Evolutionary conservation across 2,113 vertebrate species (phyloP).

Genomic region (Colistium nudipinnis): DNA sequence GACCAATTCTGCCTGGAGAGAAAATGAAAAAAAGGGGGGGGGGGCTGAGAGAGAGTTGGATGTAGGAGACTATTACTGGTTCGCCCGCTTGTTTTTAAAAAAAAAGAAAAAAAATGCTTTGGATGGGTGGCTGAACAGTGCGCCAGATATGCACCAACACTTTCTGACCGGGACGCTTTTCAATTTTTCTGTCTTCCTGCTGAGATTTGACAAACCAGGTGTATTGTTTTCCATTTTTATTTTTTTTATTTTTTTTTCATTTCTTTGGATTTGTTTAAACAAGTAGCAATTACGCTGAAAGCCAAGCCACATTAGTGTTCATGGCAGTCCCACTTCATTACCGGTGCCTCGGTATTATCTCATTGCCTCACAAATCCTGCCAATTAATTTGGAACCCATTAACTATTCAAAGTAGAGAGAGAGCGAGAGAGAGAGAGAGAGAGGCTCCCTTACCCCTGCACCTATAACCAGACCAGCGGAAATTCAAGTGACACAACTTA

Average conservation of each 20-base stretch:
- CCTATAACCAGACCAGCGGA: constrained; percentile 43
- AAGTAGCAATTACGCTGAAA: constrained; percentile 49
- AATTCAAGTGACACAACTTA: constrained; percentile 47
- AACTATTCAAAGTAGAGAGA: constrained; percentile 60
- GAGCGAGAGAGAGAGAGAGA: constrained; percentile 66
- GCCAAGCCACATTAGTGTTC: constrained; percentile 52
- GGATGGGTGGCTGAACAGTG: constrained; percentile 31
- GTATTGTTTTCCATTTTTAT: constrained; percentile 23
- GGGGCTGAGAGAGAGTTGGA: constrained; percentile 44
- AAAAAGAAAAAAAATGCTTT: constrained; percentile 57
- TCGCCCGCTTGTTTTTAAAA: constrained; percentile 47
- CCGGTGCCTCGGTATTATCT: constrained; percentile 57
- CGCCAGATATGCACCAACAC: constrained; percentile 4
- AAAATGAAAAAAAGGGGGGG: constrained; percentile 38
- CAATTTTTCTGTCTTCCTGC: constrained; percentile 13
- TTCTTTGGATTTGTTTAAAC: constrained; percentile 45
- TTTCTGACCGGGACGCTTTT: not conserved
- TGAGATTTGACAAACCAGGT: constrained; percentile 50
- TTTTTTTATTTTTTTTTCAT: constrained; percentile 55
- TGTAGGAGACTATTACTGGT: constrained; percentile 49
- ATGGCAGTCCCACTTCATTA: constrained; percentile 56
- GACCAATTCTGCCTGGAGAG: constrained; percentile 74
- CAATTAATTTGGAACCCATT: constrained; percentile 71
- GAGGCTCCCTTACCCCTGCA: constrained; percentile 24
- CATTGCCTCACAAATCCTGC: constrained; percentile 62